Evolutionary conservation across 2,113 vertebrate genomes (phyloP), one percentile per base, ranked within the genome.

Genomic region (Embiotoca jacksoni): DNA sequence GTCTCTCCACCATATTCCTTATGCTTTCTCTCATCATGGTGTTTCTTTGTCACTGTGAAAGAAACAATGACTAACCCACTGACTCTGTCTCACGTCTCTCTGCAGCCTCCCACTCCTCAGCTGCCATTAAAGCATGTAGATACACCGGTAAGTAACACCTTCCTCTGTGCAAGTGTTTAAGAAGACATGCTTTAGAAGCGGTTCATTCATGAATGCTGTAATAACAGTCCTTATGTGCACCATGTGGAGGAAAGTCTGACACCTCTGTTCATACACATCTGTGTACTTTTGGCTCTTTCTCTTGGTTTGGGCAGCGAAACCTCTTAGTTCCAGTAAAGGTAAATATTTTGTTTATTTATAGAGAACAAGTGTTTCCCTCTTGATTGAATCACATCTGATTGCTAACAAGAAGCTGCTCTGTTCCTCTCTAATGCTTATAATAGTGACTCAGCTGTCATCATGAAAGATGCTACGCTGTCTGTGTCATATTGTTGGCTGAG

Each of bases 91-190:
- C 15, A 32, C 75, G 82, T 86, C 10, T 90, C 72, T 81, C 81
- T 92, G 55, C 90, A 93, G 94, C 91, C 93, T 80, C 76, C 93
- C 70, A 92, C 73, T 15, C 94, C 93, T 66, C 95, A 96, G 84
- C 94, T 93, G 87, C 91, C 94, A 68, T 85, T 91, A 84, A 95
- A 96, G 92, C 94, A 95, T 95, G 95, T 95, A 94, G 95, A 95
- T 32, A 75, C 93, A 23, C 91, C 91, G 89, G 96, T 96, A 94
- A 96, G 96, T 95, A 68, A 67, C 44, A 10, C 30, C 61, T 71
- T 23, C 65, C 75, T 59, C 62, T 72, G 75, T 46, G 2, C 56
- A 9, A 36, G 13, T 41, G 23, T 46, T 52, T n/a, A 35, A 59
- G 31, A 46, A 78, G 49, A 70, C 81, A 56, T 87, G 78, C 73